Base-by-base conservation (phyloP, 2,113 vertebrate genomes). In the Rhynchomys soricoides region DNA sequence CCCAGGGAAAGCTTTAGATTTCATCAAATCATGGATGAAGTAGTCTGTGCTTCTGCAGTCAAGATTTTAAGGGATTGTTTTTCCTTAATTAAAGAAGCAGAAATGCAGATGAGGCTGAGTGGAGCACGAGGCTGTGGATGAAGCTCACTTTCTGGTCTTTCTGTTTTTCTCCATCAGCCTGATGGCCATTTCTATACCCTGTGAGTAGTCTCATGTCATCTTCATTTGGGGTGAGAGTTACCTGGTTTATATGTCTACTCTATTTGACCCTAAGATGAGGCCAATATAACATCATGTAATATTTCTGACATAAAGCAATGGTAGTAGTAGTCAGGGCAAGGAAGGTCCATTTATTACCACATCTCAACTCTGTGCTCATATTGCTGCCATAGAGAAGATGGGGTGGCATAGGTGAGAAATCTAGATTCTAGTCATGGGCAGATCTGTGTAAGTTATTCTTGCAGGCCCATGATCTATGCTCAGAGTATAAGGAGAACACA, bases 1-100 rank as follows among this genome's bases (percentile, higher is more conserved):
- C 79, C 50, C 50, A n/a, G 77, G 96, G 74, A 96, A 86, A 93
- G 89, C 85, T 93, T 73, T n/a, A 71, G 79, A 93, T 92, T 89
- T 79, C 93, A 83, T 93, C 75, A 93, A 8, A 68, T 78, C 34
- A 2, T 91, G 0, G 0, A 55, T 62, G 87, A 68, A 91, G 50
- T 21, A 52, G 52, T 21, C 70, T 87, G 43, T 66, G 87, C 55
- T 86, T 85, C 70, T 43, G 19, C 16, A 86, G 90, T 86, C 64
- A 68, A 57, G 81, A n/a, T 96, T 92, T 64, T 52, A 50, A 89
- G 79, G 62, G 73, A 82, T 34, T 95, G 66, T 77, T 77, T 50
- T 73, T 52, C 95, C 70, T 96, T 97, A 66, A 94, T 8, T 91
- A 79, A 95, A 93, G 93, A 68, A 48, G 62, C 40, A 31, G 59